Evolutionary conservation across 2,113 vertebrate species (phyloP), one percentile per base, ranked within the genome.

Genomic region (Tonatia bakeri): DNA sequence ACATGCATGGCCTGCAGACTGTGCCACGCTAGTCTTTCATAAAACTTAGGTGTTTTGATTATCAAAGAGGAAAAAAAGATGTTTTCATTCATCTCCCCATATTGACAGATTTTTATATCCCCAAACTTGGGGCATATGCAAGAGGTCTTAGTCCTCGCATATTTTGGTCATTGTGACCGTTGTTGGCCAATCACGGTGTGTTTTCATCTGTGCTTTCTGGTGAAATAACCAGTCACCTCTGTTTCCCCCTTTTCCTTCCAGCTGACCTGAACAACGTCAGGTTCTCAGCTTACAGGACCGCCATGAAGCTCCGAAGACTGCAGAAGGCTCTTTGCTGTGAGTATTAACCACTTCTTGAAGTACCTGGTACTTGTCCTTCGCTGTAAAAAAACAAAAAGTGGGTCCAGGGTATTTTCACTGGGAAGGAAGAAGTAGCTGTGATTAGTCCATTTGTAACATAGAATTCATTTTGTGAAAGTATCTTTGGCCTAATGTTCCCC

Each of bases 301-400:
- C 99, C 96, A 99, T 99, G 99, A 99, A 99, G 94, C 99, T 99
- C 61, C 98, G 99, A 92, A 99, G 99, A 97, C 99, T 99, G 98
- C 99, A 99, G 98, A 99, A 99, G 98, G 99, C 99, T 50, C 99
- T 99, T 61, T 99, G 99, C 98, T 13, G 99, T 99, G 98, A 99
- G 99, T 99, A 98, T 91, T 73, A 76, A 56, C 87, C 69, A 54
- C 6, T 85, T 45, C 65, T 77, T 93, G 5, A 83, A 84, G 0
- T 1, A 40, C 76, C 52, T 69, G 45, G 20, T 28, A 15, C 16
- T 67, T 91, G 90, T 22, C 70, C 56, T 87, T 92, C 88, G 83
- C 89, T 95, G 59, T 87, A 85, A 38, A 89, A 43, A 91, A 75
- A 54, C 31, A 36, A 73, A 52, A 90, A 79, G 22, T 59, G 45